Evolutionary conservation across 2,113 vertebrate genomes (phyloP).

Genomic region (Isichthys henryi): DNA sequence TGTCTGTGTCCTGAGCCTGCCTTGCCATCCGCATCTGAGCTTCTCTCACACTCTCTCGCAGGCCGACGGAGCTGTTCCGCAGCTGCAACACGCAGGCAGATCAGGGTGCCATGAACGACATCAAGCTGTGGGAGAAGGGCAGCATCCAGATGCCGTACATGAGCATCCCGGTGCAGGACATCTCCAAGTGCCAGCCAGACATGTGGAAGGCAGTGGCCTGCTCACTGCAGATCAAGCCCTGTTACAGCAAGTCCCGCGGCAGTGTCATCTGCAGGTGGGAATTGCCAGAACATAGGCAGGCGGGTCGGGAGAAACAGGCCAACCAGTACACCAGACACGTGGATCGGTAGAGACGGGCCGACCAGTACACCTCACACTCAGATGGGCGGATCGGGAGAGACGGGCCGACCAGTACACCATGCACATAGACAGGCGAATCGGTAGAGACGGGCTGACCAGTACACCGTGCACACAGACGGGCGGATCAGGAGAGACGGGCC

Average conservation of each 20-base stretch:
- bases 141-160: constrained; percentile 97
- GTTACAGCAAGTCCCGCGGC: constrained; percentile 88
- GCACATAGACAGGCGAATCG: no score
- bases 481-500: no score
- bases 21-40: background rate
- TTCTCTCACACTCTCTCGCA: constrained; percentile 39
- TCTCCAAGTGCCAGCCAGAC: constrained; percentile 86
- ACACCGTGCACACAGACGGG: no score
- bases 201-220: constrained; percentile 98
- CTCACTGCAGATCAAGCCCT: constrained; percentile 93
- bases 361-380: no score
- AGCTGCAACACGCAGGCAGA: constrained; percentile 94
- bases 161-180: constrained; percentile 93
- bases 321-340: background rate
- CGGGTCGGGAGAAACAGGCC: no score
- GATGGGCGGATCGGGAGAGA: no score
- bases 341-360: background rate
- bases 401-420: no score
- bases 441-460: no score
- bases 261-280: constrained; percentile 95
- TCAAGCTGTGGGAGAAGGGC: constrained; percentile 96
- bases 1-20: background rate
- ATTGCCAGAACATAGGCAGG: background rate
- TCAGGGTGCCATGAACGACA: constrained; percentile 94
- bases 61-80: constrained; percentile 94